Percentiles rank a stretch among this genome's conserved stretches.
Evolutionary conservation across 53 echinoderm and acorn worm species (phyloP).

Genomic region (Holothuria scabra): DNA sequence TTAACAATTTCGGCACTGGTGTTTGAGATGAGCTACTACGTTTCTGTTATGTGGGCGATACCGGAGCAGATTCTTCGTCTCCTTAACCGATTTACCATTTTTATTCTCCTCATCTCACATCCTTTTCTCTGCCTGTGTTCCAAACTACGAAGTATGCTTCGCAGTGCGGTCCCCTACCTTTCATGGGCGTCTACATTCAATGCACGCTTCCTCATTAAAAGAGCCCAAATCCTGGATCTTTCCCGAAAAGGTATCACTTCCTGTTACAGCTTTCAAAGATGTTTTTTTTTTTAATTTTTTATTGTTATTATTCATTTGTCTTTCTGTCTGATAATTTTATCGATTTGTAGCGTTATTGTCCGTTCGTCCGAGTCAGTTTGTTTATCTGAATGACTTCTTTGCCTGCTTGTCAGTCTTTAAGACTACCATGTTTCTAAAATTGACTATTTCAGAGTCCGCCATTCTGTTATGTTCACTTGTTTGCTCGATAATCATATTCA

Average conservation of each 20-base stretch:
- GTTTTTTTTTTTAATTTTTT: too few species aligned
- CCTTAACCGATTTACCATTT: not conserved
- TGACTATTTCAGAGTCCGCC: too few species aligned
- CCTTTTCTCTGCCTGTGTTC: not conserved
- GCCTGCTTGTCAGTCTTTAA: too few species aligned
- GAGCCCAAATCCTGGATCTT: conserved; percentile 9
- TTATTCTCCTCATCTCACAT: not conserved
- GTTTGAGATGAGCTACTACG: not conserved
- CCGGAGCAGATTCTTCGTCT: not conserved
- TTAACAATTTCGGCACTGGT: not conserved
- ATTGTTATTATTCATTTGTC: too few species aligned
- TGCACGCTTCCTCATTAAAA: not conserved
- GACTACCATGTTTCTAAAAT: too few species aligned
- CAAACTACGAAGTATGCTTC: not conserved
- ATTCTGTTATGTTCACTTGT: too few species aligned
- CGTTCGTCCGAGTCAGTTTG: too few species aligned
- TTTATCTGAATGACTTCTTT: too few species aligned
- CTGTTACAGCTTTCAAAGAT: too few species aligned
- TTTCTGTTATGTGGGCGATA: not conserved
- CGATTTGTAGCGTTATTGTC: too few species aligned
- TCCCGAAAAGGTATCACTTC: not conserved
- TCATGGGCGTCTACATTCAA: conserved; percentile 6
- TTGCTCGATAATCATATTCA: too few species aligned
- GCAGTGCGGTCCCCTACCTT: not conserved
- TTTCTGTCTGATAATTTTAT: too few species aligned